Evolutionary conservation across 2,888 invertebrate species (phyloP), one percentile per base, ranked within the genome.

Genomic region (Timandra comae): DNA sequence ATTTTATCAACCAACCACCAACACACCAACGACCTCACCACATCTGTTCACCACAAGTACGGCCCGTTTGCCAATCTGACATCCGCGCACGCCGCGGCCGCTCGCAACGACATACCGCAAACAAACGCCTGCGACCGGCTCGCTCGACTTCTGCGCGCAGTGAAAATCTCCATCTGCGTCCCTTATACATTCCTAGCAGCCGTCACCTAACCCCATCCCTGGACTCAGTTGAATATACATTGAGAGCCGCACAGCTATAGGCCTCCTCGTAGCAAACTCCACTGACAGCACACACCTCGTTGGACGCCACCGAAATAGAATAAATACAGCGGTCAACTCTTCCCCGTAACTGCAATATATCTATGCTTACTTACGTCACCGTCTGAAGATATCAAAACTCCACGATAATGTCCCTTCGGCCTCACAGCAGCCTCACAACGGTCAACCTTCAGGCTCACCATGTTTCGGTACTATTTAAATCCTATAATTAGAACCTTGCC

Each of bases 1-100:
- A 84, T 84, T 84, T 76, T 82, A 79, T 81, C 84, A 84, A 84
- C 80, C 76, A 81, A 81, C 84, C 79, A 84, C 84, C 82, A 84
- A 81, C 81, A 84, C 82, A 82, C 81, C 84, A 77, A 76, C 76
- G 76, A 77, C 67, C 80, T 82, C 84, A 84, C 84, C 80, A 81
- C 84, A 84, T 80, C 78, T 81, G 74, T 80, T 76, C 82, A 81
- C 80, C 74, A 79, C 82, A 75, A 78, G 78, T 78, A 75, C 78
- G 81, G 82, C 82, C 79, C 67, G 73, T 75, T 73, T 66, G 71
- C 69, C 70, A 71, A 74, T 72, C 68, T 54, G 77, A 78, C 76
- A 78, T 76, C 77, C 74, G 77, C 80, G 71, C 73, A 53, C 73
- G 77, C 65, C 70, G 76, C 72, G 72, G 77, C 65, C 70, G 75